These are phyloP conservation scores for Heliothis virescens DNA, from an alignment of 1,140 invertebrate species.

Conservation along the genomic window DNA sequence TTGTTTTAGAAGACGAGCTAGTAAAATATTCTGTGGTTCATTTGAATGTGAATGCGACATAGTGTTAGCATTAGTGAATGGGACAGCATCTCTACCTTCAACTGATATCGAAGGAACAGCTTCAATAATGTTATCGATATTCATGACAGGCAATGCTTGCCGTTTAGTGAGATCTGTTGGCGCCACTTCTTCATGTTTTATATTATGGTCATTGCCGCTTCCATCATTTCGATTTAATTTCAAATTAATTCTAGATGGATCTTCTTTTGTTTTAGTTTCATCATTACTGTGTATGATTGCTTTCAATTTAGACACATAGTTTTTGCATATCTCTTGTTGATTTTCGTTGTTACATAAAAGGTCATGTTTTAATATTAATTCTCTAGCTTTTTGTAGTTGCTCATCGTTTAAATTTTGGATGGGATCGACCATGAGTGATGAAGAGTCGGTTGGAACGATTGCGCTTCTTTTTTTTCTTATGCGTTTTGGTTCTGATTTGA, in stretches of 20 bases:
- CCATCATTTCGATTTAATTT: neutral
- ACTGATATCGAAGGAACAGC: neutral
- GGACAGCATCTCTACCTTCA: neutral
- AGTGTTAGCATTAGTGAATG: constrained; percentile 45
- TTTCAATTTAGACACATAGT: constrained; percentile 69
- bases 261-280: constrained; percentile 42
- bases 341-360: constrained; percentile 65
- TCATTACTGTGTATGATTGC: constrained; percentile 54
- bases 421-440: constrained; percentile 34
- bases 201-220: neutral
- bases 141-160: neutral
- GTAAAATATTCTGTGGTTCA: constrained; percentile 52
- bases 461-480: constrained; percentile 59
- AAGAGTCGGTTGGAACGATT: neutral
- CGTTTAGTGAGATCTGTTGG: constrained; percentile 58
- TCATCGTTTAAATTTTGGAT: constrained; percentile 54
- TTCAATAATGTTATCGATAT: constrained; percentile 30
- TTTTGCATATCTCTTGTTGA: constrained; percentile 67
- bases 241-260: constrained; percentile 5
- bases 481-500: constrained; percentile 40
- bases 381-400: constrained; percentile 65
- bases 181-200: neutral
- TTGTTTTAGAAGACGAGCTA: constrained; percentile 68
- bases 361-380: constrained; percentile 70
- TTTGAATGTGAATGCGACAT: constrained; percentile 34